Evolutionary conservation across 2,797 vertebrate genomes (phyloP).

Genomic region (Salarias fasciatus): DNA sequence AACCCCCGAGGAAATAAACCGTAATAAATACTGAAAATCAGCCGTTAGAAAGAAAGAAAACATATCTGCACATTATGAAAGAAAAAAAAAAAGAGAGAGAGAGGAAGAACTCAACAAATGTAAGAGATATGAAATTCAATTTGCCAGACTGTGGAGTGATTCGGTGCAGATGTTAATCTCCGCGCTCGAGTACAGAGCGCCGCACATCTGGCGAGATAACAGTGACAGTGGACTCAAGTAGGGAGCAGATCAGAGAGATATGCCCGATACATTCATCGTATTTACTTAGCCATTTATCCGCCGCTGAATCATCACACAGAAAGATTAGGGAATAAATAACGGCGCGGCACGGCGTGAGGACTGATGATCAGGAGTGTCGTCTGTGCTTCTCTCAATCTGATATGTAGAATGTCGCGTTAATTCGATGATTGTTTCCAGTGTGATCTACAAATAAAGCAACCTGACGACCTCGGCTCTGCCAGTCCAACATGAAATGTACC

Average conservation of each 20-base stretch:
- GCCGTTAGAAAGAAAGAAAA: conserved; percentile 42
- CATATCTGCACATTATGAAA: conserved; percentile 41
- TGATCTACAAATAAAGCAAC: conserved; percentile 43
- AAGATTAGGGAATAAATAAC: conserved; percentile 11
- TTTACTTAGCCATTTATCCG: conserved; percentile 39
- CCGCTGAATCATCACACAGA: conserved; percentile 23
- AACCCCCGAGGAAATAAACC: conserved; percentile 49
- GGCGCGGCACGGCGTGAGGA: background rate
- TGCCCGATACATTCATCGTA: conserved; percentile 74
- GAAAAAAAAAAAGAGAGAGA: background rate
- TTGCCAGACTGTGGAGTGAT: conserved; percentile 44
- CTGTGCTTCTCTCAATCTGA: conserved; percentile 21
- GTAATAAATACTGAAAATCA: conserved; percentile 68
- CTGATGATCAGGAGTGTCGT: conserved; percentile 9
- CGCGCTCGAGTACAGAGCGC: conserved; percentile 26
- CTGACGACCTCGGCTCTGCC: conserved; percentile 15
- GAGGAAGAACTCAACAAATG: conserved; percentile 40
- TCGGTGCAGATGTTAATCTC: conserved; percentile 36
- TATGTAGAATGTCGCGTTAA: background rate
- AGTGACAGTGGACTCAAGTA: conserved; percentile 9
- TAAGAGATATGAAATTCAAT: conserved; percentile 47
- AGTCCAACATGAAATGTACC: conserved; percentile 7
- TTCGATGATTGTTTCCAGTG: conserved; percentile 52
- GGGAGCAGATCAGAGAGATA: conserved; percentile 35
- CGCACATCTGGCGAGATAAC: conserved; percentile 34